Base-by-base conservation (phyloP, 2,888 invertebrate species). In the Caenorhabditis zanzibari region DNA sequence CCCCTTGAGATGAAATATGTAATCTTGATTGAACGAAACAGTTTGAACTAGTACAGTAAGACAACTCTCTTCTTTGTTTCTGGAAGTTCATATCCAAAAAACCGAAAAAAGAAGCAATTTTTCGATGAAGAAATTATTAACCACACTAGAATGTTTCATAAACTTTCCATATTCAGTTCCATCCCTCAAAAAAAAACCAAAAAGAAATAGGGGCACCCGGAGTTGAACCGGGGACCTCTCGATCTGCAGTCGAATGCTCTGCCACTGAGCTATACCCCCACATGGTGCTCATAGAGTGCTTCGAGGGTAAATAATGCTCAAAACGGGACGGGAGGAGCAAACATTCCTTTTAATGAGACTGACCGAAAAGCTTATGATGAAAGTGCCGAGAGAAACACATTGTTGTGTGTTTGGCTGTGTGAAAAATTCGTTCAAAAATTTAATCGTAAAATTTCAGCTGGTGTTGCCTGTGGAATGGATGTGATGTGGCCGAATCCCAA, bases 241-340 rank as follows among this genome's bases (percentile, higher is more conserved):
- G 90, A 90, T 90, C 90, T 90, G 90, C 90, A 90, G 90, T 90
- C 90, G 89, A 90, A 90, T 90, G 90, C 90, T 90, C 90, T 90
- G 85, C 90, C 90, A 89, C 90, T 90, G 90, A 90, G 90, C 90
- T 90, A 90, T 89, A 88, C 88, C 88, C 88, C 88, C 88, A 44
- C 58, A 64, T 64, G 59, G 52, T 19, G 14, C 19, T 49, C 4
- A 2, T 26, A 10, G 52, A 6, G 9, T 44, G n/a, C 35, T 3
- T 19, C 16, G 38, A 22, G 12, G 35, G 6, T 16, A 69, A 54
- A 38, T n/a, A 52, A 22, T n/a, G 26, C 14, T 12, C 54, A 38
- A 38, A 71, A 6, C 19, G 54, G 52, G 49, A 38, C 26, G 28
- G 35, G 49, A 28, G 28, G n/a, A 47, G 26, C 66, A 66, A 66